Conservation (phyloP, 2,888 invertebrate species). For the Cephus spinipes region DNA sequence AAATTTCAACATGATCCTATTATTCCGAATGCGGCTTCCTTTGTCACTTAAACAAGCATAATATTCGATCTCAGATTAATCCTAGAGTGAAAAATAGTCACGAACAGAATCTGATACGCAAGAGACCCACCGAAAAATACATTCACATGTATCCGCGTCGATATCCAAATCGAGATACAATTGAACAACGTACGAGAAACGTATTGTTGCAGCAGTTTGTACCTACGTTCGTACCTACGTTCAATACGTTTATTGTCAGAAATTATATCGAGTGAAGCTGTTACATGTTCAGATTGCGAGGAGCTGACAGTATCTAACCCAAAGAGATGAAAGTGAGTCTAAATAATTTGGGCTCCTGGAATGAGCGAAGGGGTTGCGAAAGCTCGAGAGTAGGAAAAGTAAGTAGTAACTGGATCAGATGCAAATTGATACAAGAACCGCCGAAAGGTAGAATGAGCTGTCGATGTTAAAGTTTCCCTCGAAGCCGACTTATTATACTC, state of each 20-base stretch:
- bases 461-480: neutral
- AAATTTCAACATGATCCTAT: neutral
- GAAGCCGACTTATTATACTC: constrained; percentile 42
- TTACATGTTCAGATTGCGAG: neutral
- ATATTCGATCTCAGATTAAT: too few relatives aligned
- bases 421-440: constrained; percentile 20
- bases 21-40: neutral
- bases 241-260: neutral
- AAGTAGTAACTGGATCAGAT: constrained; percentile 18
- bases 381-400: neutral
- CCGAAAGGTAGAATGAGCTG: constrained; percentile 17
- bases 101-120: too few relatives aligned
- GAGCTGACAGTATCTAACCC: neutral
- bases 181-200: neutral
- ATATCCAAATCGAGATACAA: neutral
- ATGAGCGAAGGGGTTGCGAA: neutral
- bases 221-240: neutral
- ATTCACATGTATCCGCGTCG: neutral
- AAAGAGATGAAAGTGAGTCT: neutral
- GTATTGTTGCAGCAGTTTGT: neutral
- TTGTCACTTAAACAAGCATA: neutral
- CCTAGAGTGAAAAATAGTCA: too few relatives aligned
- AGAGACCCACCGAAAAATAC: neutral
- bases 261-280: neutral
- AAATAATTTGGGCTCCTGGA: neutral